Evolutionary conservation across 2,888 invertebrate genomes (phyloP), one percentile per base, ranked within the genome.

Genomic region (Agrochola litura): DNA sequence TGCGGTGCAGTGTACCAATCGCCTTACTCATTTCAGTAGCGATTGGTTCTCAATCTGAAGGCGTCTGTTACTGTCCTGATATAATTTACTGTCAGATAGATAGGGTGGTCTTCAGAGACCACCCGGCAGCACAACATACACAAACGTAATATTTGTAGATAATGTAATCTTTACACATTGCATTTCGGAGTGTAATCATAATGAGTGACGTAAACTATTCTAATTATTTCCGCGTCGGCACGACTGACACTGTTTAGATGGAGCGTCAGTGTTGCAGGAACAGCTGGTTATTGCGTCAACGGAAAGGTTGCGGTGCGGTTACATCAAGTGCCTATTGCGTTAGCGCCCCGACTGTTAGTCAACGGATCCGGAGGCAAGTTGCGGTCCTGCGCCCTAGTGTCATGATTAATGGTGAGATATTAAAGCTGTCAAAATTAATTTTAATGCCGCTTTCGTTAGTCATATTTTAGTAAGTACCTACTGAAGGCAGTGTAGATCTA

Each of bases 271-370:
- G 76, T 66, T 77, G 88, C 91, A 92, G 92, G 92, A 92, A 92
- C 91, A 91, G 91, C 91, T 87, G 90, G 88, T 89, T 86, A 89
- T 96, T 96, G 95, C 95, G 93, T 95, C 94, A 95, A 91, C 95
- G 94, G 94, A 95, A 94, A 96, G 95, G 95, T 95, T 95, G 94
- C 93, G 92, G 92, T 92, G 91, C 90, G 93, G 94, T 96, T 95
- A 95, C 95, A 95, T 95, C 94, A 94, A 93, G 92, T 91, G 91
- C 90, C 89, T 91, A 92, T 94, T 92, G 90, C 91, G 90, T 89
- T 87, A 89, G 92, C 90, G 90, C 91, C 91, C 90, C 91, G 86
- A 88, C 83, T 87, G 91, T 95, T 95, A 95, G 95, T 88, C 93
- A 95, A 95, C 88, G 82, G 87, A 89, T 90, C 82, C 84, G 84